Evolutionary conservation across 2,888 invertebrate species (phyloP).

Genomic region (Isoperla grammatica): DNA sequence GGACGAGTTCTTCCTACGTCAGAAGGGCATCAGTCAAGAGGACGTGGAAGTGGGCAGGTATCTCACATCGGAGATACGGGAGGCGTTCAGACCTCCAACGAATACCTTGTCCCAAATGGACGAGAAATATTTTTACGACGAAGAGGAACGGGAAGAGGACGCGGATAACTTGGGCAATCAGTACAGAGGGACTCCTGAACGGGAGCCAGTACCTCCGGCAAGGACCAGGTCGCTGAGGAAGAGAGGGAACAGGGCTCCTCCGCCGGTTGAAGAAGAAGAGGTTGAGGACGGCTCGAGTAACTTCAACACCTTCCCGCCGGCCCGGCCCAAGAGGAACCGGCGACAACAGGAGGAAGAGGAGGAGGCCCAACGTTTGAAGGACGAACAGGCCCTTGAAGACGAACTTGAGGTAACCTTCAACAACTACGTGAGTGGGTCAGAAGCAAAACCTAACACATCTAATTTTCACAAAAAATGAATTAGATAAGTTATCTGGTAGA

Average conservation of each 20-base stretch:
- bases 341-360: conserved; percentile 29
- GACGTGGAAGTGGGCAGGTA: conserved; percentile 74
- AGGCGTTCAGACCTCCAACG: conserved; percentile 62
- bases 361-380: conserved; percentile 32
- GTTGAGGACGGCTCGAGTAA: conserved; percentile 13
- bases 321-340: conserved; percentile 25
- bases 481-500: too few species aligned
- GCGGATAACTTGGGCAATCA: conserved; percentile 23
- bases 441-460: too few species aligned
- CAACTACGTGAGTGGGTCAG: too few species aligned
- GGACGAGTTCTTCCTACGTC: conserved; percentile 80
- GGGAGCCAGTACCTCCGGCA: conserved; percentile 28
- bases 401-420: conserved; percentile 17
- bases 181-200: conserved; percentile 26
- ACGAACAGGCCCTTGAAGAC: conserved; percentile 11
- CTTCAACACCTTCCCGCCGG: conserved; percentile 28
- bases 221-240: conserved; percentile 28
- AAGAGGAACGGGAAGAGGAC: conserved; percentile 36
- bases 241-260: conserved; percentile 23
- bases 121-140: conserved; percentile 34
- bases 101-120: conserved; percentile 63
- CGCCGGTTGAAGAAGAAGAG: conserved; percentile 19
- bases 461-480: too few species aligned
- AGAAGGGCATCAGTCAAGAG: conserved; percentile 75
- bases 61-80: conserved; percentile 71